phyloP scores from a whole-genome alignment of 1,140 invertebrate genomes.

The Pseudomyrmex flavicornis region DNA sequence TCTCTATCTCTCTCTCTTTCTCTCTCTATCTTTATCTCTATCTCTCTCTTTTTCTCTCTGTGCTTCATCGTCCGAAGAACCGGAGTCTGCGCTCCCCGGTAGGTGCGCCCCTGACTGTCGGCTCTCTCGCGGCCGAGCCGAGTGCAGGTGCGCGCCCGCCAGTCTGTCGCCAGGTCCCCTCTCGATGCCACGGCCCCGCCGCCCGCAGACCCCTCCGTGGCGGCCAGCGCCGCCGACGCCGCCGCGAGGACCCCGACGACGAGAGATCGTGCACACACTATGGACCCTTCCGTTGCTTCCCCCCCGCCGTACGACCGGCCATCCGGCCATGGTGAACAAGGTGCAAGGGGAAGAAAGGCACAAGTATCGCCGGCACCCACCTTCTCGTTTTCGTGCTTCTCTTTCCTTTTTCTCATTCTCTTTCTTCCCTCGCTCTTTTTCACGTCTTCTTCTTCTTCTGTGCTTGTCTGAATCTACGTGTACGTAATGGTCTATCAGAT shows the following conservation, averaged over 20 bases:
- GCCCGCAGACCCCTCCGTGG: constrained; percentile 36
- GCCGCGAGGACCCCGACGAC: constrained; percentile 51
- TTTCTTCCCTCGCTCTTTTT: constrained; percentile 35
- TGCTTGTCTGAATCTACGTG: constrained; percentile 19
- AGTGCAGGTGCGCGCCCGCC: constrained; percentile 83
- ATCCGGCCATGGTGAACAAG: constrained; percentile 53
- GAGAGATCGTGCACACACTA: constrained; percentile 55
- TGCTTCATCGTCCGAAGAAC: constrained; percentile 46
- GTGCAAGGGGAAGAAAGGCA: constrained; percentile 65
- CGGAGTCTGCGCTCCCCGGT: constrained; percentile 67
- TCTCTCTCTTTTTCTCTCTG: neutral
- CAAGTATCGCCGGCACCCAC: constrained; percentile 53
- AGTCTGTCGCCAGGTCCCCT: constrained; percentile 83
- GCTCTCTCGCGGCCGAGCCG: constrained; percentile 71
- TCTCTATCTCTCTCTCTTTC: too few species aligned
- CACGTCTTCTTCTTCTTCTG: constrained; percentile 53
- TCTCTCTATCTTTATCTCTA: constrained; percentile 12
- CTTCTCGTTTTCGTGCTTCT: constrained; percentile 44
- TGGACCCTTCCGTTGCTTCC: constrained; percentile 56
- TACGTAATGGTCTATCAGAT: constrained; percentile 5
- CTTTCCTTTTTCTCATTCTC: neutral
- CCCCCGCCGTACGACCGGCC: constrained; percentile 27
- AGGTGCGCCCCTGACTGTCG: constrained; percentile 78
- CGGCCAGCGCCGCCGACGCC: neutral
- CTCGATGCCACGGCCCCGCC: constrained; percentile 45